Conservation (phyloP, 2,888 invertebrate genomes). For the Koerneria pararmatus region DNA sequence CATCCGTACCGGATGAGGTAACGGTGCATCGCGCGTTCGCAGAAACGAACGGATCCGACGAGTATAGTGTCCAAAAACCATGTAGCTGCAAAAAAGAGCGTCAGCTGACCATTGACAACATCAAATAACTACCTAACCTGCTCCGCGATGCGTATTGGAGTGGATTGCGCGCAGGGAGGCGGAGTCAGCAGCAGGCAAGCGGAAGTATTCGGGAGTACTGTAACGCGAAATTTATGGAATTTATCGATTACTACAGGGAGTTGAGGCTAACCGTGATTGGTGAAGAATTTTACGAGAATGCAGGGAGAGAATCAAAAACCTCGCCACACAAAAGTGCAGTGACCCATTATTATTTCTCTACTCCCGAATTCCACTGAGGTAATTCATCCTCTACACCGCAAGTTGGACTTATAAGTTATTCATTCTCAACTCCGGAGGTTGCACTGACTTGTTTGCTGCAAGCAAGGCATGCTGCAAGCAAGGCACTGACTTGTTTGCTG, state of each 20-base stretch:
- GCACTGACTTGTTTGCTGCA: background rate
- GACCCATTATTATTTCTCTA: too few relatives aligned
- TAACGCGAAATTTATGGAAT: background rate
- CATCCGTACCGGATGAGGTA: constrained; percentile 13
- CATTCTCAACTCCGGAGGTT: too few relatives aligned
- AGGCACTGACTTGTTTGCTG: background rate
- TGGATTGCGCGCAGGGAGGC: constrained; percentile 24
- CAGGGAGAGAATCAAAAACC: too few relatives aligned
- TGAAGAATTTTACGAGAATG: background rate
- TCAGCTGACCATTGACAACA: background rate
- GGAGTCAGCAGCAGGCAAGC: constrained; percentile 7
- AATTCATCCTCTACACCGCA: too few relatives aligned
- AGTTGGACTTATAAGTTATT: too few relatives aligned
- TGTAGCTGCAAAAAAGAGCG: constrained; percentile 26
- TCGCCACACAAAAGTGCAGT: too few relatives aligned
- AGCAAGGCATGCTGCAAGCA: constrained; percentile 13
- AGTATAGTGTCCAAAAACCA: constrained; percentile 39
- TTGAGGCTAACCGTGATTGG: background rate
- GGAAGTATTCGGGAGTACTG: constrained; percentile 20
- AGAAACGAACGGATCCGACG: constrained; percentile 41
- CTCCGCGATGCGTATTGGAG: constrained; percentile 28
- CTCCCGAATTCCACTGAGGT: too few relatives aligned
- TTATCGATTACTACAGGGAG: background rate
- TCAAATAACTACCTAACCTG: constrained; percentile 19
- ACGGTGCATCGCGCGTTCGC: constrained; percentile 36